Evolutionary conservation across 1,140 invertebrate genomes (phyloP), one percentile per base, ranked within the genome.

Genomic region (Asbolus verrucosus): DNA sequence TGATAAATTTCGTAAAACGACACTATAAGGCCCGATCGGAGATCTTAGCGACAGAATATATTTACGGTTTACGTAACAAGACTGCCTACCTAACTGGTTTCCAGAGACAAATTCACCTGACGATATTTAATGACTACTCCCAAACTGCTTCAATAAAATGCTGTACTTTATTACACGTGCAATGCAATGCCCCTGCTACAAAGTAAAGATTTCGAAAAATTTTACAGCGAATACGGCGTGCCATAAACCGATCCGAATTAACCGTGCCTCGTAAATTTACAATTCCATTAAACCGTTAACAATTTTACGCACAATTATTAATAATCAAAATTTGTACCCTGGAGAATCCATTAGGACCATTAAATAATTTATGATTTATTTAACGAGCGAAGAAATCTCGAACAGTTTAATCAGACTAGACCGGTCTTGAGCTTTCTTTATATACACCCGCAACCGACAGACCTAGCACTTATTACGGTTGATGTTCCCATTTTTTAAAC

Each of bases 81-180:
- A 41, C 33, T 63, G 61, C 61, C 39, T 63, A 63, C 61, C 61
- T 41, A 63, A 63, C 61, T 63, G 61, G 61, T 63, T 63, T 63
- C 39, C 60, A 62, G 39, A 63, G 61, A 63, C 61, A 63, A 63
- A 63, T 63, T 63, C 61, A 63, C 61, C 61, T 63, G 61, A 63
- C 61, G 33, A 41, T 63, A 63, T 63, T 63, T 63, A 63, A 63
- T 63, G 61, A 39, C 39, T n/a, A n/a, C n/a, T 63, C 36, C 39
- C 24, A 41, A 63, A 63, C 61, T 63, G 33, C 33, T 24, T 24
- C 61, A 21, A 63, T 39, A 39, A 39, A 13, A 27, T 39, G 2
- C 11, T 6, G n/a, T 11, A 59, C 27, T 59, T 59, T 59, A 59
- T 59, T 59, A 11, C 21, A 27, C 46, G 11, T 9, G 11, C 21